Evolutionary conservation across 1,140 invertebrate species (phyloP), one percentile per base, ranked within the genome.

Genomic region (Drosophila biarmipes): DNA sequence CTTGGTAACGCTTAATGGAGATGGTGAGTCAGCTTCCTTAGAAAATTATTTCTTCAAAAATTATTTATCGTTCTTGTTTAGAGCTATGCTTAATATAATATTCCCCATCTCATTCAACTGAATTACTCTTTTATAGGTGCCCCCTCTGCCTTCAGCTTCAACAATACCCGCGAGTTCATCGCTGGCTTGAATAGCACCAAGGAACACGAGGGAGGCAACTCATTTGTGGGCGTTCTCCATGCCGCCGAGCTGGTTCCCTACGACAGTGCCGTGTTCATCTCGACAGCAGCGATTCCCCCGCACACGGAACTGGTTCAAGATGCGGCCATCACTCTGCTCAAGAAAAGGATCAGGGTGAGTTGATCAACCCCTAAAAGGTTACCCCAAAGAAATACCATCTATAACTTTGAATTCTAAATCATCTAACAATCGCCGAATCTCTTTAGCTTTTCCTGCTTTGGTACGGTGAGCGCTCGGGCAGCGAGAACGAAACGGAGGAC

Each of bases 191-290:
- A 92, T 42, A 92, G 91, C 68, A 91, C 92, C 29, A 91, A 87
- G 64, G 86, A 90, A 38, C 64, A 79, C 10, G 77, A 91, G 19
- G 84, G 78, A 34, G 90, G 90, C 24, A 74, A 90, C 73, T 80
- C 90, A 0, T 92, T 92, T 77, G 78, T 80, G 57, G 91, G 90
- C 35, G 90, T 92, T n/a, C 45, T 91, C 11, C 89, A 91, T 57
- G 92, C 92, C 8, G 92, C 93, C 0, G 93, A 94, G 52, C 77
- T 94, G 31, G 93, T 94, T 35, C 94, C 94, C 2, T 94, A 94
- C 61, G 94, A 94, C 81, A 94, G 94, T 76, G 94, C 94, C 0
- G 91, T 94, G 0, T 94, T 94, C 78, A 90, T 94, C 10, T 91
- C 93, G 11, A 93, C 94, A 0, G 92, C 93, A 55, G 78, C 87